Evolutionary conservation across 2,113 vertebrate species (phyloP), one percentile per base, ranked within the genome.

Genomic region (Pholis gunnellus): DNA sequence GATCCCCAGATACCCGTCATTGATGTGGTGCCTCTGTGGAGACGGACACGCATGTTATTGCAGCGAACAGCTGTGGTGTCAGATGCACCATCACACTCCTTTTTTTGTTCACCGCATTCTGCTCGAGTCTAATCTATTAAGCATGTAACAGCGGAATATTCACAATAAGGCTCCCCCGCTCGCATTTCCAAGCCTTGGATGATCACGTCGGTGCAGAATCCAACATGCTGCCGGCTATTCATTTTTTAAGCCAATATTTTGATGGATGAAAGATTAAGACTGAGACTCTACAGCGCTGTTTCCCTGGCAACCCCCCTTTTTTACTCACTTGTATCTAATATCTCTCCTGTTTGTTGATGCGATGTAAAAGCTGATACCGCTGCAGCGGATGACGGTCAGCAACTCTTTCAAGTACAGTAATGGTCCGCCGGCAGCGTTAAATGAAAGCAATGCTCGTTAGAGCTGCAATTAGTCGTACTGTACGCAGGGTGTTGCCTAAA

Each of bases 251-350:
- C 84, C 80, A 87, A 68, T 86, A 76, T 90, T 92, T 93, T 93
- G 87, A 94, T 93, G 83, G 89, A 92, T 91, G 82, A 91, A 86
- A 92, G 85, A 88, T 93, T 91, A 89, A 81, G 78, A 77, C 72
- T 31, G 75, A 79, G 85, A 87, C 89, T 93, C 87, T 66, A 82
- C 86, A 70, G 83, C 83, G 60, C 89, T 88, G 95, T 95, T 95
- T 94, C 95, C 93, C 61, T 95, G 93, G 95, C 93, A 95, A 95
- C 94, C 81, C 14, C 34, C 34, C 50, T n/a, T 27, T 27, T 91
- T 85, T 83, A 82, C 84, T 90, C 79, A 75, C 75, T 92, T 91
- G 89, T 83, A 90, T 91, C 81, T 87, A 84, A 91, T 88, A 80
- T 89, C 80, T 71, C 86, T 86, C 75, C 87, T 81, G 83, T 91